Conservation (phyloP, 2,797 vertebrate genomes). For the Macropus fuliginosus region DNA sequence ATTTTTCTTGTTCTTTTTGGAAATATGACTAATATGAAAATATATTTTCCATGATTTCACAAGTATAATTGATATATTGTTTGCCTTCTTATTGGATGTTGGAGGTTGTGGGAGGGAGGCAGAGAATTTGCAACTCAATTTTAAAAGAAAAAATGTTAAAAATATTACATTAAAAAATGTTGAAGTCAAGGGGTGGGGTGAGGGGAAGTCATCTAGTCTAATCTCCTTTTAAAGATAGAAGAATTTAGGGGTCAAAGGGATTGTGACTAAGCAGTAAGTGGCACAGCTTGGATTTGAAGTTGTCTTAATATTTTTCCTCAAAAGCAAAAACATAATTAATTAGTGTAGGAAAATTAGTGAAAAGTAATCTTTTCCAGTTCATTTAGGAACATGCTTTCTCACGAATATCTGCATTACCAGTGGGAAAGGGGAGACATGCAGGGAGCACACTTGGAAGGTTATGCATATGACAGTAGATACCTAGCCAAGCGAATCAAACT, state of each 20-base stretch:
- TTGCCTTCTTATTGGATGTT: neutral
- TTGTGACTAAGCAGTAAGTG: neutral
- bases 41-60: no score
- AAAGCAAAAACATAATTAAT: neutral
- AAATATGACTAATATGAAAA: no score
- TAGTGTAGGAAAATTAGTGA: neutral
- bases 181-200: neutral
- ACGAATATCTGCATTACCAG: neutral
- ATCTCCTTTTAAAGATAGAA: neutral
- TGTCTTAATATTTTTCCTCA: neutral
- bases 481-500: neutral
- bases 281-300: no score
- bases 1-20: no score
- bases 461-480: neutral
- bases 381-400: neutral
- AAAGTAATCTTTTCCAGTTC: neutral
- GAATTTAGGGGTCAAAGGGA: neutral
- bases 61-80: neutral
- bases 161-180: neutral
- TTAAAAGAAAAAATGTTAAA: neutral
- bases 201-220: no score
- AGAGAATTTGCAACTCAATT: neutral
- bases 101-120: neutral
- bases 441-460: neutral
- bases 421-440: neutral